phyloP scores from a whole-genome alignment of 1,140 invertebrate species.

The Xylocopa sonorina region DNA sequence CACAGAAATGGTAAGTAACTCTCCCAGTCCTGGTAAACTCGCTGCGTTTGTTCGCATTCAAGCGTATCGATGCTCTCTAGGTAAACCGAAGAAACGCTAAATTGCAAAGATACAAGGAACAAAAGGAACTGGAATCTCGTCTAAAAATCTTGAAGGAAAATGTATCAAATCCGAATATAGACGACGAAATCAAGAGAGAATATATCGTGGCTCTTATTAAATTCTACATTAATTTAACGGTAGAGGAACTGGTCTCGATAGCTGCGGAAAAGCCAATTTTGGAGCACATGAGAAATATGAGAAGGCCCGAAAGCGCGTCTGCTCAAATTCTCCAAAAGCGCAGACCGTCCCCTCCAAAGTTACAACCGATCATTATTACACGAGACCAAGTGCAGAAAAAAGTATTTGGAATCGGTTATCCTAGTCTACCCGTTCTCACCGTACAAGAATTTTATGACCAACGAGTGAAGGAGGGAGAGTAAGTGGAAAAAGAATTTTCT shows the following conservation, averaged over 20 bases:
- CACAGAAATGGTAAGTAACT: slow-evolving; percentile 70
- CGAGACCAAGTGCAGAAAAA: slow-evolving; percentile 94
- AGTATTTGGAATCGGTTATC: slow-evolving; percentile 97
- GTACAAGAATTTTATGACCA: slow-evolving; percentile 98
- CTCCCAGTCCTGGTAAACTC: too few relatives aligned
- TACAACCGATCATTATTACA: slow-evolving; percentile 97
- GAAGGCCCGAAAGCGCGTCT: slow-evolving; percentile 43
- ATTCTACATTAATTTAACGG: slow-evolving; percentile 87
- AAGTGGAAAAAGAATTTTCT: slow-evolving; percentile 75
- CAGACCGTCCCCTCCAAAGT: slow-evolving; percentile 79
- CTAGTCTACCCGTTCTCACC: slow-evolving; percentile 94
- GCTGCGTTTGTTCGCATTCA: not conserved
- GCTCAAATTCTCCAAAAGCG: slow-evolving; percentile 75
- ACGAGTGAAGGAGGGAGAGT: slow-evolving; percentile 90
- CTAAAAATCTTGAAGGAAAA: slow-evolving; percentile 85
- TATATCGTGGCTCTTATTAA: slow-evolving; percentile 92
- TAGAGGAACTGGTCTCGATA: slow-evolving; percentile 90
- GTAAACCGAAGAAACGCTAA: slow-evolving; percentile 86
- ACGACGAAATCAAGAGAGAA: slow-evolving; percentile 91
- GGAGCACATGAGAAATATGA: slow-evolving; percentile 85
- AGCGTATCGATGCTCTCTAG: slow-evolving; percentile 55
- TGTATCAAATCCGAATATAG: slow-evolving; percentile 85
- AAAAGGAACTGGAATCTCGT: slow-evolving; percentile 90
- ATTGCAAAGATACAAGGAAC: slow-evolving; percentile 90
- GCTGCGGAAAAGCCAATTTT: slow-evolving; percentile 88